phyloP scores from a whole-genome alignment of 2,888 invertebrate genomes.

The Callinectes sapidus region DNA sequence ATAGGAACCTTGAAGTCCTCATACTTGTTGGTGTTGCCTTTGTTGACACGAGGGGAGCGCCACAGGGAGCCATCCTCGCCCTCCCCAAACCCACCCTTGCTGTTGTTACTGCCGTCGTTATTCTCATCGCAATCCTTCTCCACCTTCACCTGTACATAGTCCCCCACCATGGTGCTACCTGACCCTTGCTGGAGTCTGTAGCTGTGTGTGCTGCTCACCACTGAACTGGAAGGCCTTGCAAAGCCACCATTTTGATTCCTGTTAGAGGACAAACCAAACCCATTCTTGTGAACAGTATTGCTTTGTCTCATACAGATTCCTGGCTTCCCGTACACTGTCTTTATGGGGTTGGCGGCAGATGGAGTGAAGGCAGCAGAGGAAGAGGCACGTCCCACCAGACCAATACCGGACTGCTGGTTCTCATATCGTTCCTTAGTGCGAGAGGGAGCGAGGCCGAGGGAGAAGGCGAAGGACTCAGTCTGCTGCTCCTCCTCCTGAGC shows the following conservation, averaged over 20 bases:
- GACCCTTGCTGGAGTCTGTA: not conserved
- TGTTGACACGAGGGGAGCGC: constrained; percentile 58
- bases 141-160: constrained; percentile 7
- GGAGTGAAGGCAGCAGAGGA: constrained; percentile 29
- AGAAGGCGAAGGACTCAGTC: constrained; percentile 61
- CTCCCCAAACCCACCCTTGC: not conserved
- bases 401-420: constrained; percentile 48
- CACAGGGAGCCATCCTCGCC: constrained; percentile 46
- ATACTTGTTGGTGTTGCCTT: constrained; percentile 62
- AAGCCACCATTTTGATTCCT: not conserved
- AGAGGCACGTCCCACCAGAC: constrained; percentile 46
- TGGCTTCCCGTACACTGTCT: not conserved
- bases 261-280: not conserved
- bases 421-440: constrained; percentile 54
- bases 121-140: constrained; percentile 24
- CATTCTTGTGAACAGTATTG: constrained; percentile 3
- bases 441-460: constrained; percentile 58
- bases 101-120: not conserved
- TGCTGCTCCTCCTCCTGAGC: constrained; percentile 62
- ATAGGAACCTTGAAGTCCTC: constrained; percentile 56
- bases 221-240: not conserved
- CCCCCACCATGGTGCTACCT: not conserved
- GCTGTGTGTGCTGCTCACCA: not conserved
- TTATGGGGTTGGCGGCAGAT: not conserved
- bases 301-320: not conserved